A percentile compares a stretch with the other conserved stretches of the same genome.
These are phyloP conservation scores for Cheirogaleus medius DNA, from an alignment of 2,113 vertebrate genomes.

Conservation along the genomic window DNA sequence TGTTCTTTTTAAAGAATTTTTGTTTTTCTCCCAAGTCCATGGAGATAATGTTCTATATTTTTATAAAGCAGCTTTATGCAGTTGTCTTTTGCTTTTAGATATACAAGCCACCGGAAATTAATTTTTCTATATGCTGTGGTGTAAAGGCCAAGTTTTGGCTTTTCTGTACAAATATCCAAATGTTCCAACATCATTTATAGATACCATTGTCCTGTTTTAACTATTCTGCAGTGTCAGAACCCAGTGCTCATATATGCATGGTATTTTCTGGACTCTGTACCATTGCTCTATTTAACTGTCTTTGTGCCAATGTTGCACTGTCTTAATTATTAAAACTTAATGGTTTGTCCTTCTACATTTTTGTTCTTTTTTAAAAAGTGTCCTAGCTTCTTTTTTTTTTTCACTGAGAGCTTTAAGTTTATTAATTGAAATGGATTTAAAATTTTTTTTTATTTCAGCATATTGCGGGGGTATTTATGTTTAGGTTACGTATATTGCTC, in stretches of 20 bases:
- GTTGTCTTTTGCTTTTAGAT: background rate
- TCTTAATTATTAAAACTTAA: background rate
- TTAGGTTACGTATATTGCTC: no score
- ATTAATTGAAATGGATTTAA: no score
- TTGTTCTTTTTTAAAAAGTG: constrained; percentile 16
- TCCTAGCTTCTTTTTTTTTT: background rate
- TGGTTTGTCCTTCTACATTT: background rate
- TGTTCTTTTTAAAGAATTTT: background rate
- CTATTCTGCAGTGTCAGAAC: background rate
- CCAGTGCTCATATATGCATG: background rate
- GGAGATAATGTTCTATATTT: background rate
- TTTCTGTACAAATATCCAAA: background rate
- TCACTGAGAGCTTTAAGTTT: no score
- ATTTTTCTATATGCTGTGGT: background rate
- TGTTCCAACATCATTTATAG: background rate
- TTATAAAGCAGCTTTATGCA: background rate
- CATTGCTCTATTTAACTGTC: background rate
- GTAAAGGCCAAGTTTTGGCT: background rate
- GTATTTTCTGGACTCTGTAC: background rate
- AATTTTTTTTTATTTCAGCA: no score
- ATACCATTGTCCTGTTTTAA: background rate
- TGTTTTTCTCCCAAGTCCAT: background rate
- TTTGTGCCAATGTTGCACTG: background rate
- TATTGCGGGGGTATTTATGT: no score
- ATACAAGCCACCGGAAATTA: background rate